These are phyloP conservation scores for Eulithis prunata DNA, from an alignment of 2,888 invertebrate species.

Conservation along the genomic window DNA sequence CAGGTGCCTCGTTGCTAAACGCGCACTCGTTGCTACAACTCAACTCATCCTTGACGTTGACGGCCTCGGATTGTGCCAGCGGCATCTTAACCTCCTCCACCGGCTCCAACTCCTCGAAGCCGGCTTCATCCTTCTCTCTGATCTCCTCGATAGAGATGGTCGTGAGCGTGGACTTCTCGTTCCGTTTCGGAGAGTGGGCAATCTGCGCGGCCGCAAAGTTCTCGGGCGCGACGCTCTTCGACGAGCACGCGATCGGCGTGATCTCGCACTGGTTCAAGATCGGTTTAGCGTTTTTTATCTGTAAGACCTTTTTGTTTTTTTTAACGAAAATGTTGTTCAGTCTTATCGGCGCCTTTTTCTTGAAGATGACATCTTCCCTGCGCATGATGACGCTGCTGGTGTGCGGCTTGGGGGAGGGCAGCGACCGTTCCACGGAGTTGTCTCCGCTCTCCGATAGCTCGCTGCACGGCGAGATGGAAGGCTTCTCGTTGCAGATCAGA, in stretches of 20 bases:
- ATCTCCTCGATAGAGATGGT: conserved; percentile 68
- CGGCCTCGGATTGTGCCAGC: conserved; percentile 44
- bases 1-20: conserved; percentile 48
- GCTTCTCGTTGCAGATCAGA: conserved; percentile 80
- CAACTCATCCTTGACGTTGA: conserved; percentile 73
- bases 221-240: conserved; percentile 60
- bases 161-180: conserved; percentile 50
- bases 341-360: conserved; percentile 59
- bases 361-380: conserved; percentile 44
- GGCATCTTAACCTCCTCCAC: conserved; percentile 67
- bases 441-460: conserved; percentile 77
- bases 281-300: conserved; percentile 72
- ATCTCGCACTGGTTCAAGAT: conserved; percentile 44
- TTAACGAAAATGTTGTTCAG: conserved; percentile 76
- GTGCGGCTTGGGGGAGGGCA: conserved; percentile 60
- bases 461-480: conserved; percentile 80
- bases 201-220: conserved; percentile 54
- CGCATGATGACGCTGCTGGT: conserved; percentile 32
- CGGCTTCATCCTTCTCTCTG: conserved; percentile 52
- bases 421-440: conserved; percentile 66
- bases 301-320: conserved; percentile 75
- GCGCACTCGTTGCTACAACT: conserved; percentile 62
- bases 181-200: conserved; percentile 21
- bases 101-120: conserved; percentile 51
- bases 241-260: conserved; percentile 62